Evolutionary conservation across 2,888 invertebrate species (phyloP).

Genomic region (Rambutsinella grinnellia): DNA sequence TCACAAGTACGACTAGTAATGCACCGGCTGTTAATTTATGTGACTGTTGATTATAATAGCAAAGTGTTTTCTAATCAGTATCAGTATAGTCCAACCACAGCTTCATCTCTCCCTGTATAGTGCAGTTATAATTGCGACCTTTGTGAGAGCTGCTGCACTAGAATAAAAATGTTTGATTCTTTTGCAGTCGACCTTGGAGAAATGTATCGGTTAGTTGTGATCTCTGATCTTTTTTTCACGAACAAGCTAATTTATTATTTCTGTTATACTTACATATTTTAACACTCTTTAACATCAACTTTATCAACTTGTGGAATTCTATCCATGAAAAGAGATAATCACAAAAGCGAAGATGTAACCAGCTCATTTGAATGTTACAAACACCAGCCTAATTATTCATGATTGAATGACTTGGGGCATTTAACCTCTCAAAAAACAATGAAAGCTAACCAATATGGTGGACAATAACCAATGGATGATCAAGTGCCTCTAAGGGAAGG

Average conservation of each 20-base stretch:
- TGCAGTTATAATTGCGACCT: not conserved
- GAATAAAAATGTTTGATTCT: not conserved
- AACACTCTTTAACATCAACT: not conserved
- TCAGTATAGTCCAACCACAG: too few species aligned
- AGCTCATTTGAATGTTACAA: too few species aligned
- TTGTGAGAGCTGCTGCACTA: not conserved
- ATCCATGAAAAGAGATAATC: not conserved
- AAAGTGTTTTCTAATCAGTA: not conserved
- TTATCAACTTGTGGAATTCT: not conserved
- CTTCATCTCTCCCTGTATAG: not conserved
- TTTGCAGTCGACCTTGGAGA: not conserved
- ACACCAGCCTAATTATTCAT: too few species aligned
- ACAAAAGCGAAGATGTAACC: too few species aligned
- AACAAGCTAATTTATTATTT: not conserved
- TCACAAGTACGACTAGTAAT: not conserved
- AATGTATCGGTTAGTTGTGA: not conserved
- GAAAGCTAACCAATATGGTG: too few species aligned
- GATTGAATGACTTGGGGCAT: not conserved
- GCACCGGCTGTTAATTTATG: not conserved
- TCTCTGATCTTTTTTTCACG: not conserved
- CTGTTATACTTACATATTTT: not conserved
- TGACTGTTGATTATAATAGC: not conserved
- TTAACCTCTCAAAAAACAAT: not conserved
- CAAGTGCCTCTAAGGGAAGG: too few species aligned
- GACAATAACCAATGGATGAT: too few species aligned